Base-by-base conservation (phyloP, 2,113 vertebrate species). In the Leptobrachium leishanense region DNA sequence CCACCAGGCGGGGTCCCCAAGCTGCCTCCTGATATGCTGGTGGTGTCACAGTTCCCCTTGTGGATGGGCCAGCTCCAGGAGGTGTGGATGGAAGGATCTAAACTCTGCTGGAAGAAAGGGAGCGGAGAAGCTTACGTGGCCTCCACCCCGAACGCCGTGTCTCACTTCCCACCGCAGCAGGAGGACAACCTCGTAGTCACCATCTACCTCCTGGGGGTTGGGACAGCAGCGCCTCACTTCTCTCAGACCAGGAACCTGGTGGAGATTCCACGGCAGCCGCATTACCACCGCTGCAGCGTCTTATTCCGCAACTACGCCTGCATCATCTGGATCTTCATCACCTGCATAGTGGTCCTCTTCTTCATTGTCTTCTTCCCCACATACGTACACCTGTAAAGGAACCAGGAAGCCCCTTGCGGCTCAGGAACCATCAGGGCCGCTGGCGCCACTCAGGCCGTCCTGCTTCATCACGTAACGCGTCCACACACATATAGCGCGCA, bases 21-120 rank as follows among this genome's bases (percentile, higher is more conserved):
- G 15, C 87, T 94, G 44, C 77, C 83, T 84, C 94, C 89, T 0
- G 88, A 94, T 83, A 8, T 83, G 0, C 43, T 75, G 7, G 83
- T 94, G 82, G 82, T 94, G 74, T 90, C 93, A 42, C 88, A 68
- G 82, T 89, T 93, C 43, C 94, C 92, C 0, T 77, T 88, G 12
- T 84, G 91, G 84, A 93, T 94, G 92, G 92, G 64, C 2, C 53
- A 74, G 2, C 71, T 74, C 3, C 78, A 81, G 43, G 67, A 74
- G 3, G 78, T 81, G 2, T 81, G 78, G 78, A 39, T 81, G 53
- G 78, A 81, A 44, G 78, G 78, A 3, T 81, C 78, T 4, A 81
- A 74, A 15, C 78, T 81, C 3, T 81, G 78, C 41, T 81, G 78
- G 78, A 74, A n/a, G 59, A 81, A 81, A 41, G 8, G 2, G 2